A percentile compares a stretch with the other conserved stretches of the same genome.
These are phyloP conservation scores for Drosophila lutescens DNA, from an alignment of 2,888 invertebrate species.

Conservation along the genomic window DNA sequence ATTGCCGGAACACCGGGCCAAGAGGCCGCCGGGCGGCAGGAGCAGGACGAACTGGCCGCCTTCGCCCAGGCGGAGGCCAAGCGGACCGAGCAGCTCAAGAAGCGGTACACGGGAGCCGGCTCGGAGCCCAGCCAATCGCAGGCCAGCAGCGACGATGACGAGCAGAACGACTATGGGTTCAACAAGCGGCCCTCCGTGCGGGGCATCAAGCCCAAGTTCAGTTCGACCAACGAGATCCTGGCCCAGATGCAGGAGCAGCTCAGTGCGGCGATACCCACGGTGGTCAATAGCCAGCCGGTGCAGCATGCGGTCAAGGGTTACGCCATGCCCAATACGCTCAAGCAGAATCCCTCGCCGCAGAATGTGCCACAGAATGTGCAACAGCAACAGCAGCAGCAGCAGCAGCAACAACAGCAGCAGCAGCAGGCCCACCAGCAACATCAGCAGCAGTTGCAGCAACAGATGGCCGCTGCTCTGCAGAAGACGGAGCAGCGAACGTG, in stretches of 20 bases:
- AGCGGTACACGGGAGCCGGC: conserved; percentile 87
- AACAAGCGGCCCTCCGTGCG: conserved; percentile 94
- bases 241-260: conserved; percentile 92
- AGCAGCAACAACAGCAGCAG: conserved; percentile 56
- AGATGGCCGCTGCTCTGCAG: conserved; percentile 78
- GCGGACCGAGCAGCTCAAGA: conserved; percentile 92
- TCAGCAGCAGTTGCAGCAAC: conserved; percentile 61
- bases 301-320: conserved; percentile 81
- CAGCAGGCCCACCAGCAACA: conserved; percentile 56
- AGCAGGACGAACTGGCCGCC: conserved; percentile 91
- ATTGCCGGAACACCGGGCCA: conserved; percentile 87
- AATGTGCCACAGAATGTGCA: conserved; percentile 69
- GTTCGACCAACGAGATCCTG: conserved; percentile 91
- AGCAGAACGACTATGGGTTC: conserved; percentile 95
- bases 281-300: conserved; percentile 73
- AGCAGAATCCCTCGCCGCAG: conserved; percentile 80
- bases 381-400: conserved; percentile 56
- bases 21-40: conserved; percentile 86
- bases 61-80: conserved; percentile 94
- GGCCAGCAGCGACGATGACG: conserved; percentile 87
- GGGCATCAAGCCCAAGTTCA: conserved; percentile 94
- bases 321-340: conserved; percentile 81
- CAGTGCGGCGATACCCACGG: conserved; percentile 80
- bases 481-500: conserved; percentile 83
- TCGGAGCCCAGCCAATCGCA: conserved; percentile 84